These are phyloP conservation scores for Branchellion lobata DNA, from an alignment of 2,888 invertebrate genomes.

Conservation along the genomic window DNA sequence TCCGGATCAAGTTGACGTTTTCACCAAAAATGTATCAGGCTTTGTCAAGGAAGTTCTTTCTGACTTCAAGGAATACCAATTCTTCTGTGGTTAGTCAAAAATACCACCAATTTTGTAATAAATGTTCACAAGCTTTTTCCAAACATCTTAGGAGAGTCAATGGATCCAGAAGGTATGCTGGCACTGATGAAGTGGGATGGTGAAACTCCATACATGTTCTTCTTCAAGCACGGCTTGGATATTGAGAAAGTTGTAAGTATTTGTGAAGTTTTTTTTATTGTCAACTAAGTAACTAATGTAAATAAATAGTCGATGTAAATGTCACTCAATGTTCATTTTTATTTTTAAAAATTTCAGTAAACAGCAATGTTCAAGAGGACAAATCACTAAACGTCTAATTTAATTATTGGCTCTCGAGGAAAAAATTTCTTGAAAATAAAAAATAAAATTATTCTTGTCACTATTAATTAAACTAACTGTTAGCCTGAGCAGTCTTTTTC, in stretches of 20 bases:
- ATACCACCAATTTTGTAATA: neutral
- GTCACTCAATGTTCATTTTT: too few relatives aligned
- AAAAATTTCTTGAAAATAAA: too few relatives aligned
- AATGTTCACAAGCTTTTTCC: neutral
- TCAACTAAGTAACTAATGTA: too few relatives aligned
- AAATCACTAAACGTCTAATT: too few relatives aligned
- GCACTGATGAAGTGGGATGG: conserved; percentile 87
- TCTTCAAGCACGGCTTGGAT: conserved; percentile 90
- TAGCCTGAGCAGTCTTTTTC: too few relatives aligned
- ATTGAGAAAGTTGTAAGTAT: conserved; percentile 78
- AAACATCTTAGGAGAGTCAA: conserved; percentile 73
- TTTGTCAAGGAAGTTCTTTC: conserved; percentile 86
- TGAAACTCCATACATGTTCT: conserved; percentile 84
- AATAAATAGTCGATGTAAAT: too few relatives aligned
- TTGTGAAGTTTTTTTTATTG: neutral
- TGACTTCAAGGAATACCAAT: conserved; percentile 87
- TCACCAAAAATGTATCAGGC: conserved; percentile 88
- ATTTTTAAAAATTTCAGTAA: too few relatives aligned
- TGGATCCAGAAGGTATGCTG: conserved; percentile 79
- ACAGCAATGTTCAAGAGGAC: too few relatives aligned
- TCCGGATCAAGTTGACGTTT: conserved; percentile 73
- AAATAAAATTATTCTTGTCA: too few relatives aligned
- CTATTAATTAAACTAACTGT: too few relatives aligned
- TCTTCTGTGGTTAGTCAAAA: conserved; percentile 44
- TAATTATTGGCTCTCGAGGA: too few relatives aligned